A percentile compares a stretch with the other conserved stretches of the same genome.
Evolutionary conservation across 2,888 invertebrate species (phyloP).

Genomic region (Unio delphinus): DNA sequence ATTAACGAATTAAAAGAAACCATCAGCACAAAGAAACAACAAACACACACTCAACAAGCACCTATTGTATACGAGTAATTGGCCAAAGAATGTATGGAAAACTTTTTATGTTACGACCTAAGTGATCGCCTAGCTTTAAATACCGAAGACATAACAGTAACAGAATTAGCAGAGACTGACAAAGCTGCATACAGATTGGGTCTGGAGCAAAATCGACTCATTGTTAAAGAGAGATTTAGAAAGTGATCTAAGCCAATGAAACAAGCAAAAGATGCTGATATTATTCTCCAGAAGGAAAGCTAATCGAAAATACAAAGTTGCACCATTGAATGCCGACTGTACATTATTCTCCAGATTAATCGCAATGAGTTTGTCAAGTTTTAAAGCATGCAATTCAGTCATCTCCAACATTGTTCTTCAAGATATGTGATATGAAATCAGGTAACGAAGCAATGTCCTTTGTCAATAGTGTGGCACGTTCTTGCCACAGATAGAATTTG

Average conservation of each 20-base stretch:
- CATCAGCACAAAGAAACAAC: not conserved
- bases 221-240: conserved; percentile 3
- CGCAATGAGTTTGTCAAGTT: not conserved
- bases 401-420: too few species aligned
- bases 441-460: not conserved
- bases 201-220: conserved; percentile 1
- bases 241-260: not conserved
- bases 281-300: not conserved
- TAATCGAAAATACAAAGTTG: not conserved
- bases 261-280: conserved; percentile 3
- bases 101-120: conserved; percentile 4
- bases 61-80: not conserved
- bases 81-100: conserved; percentile 1
- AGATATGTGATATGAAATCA: not conserved
- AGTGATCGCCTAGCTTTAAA: conserved; percentile 3
- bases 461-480: not conserved
- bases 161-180: conserved; percentile 4
- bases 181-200: conserved; percentile 1
- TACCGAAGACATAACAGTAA: conserved; percentile 1
- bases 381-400: too few species aligned
- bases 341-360: conserved; percentile 6
- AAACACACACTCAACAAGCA: conserved; percentile 2
- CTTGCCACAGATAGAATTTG: not conserved
- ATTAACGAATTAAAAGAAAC: not conserved
- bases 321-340: not conserved